These are phyloP conservation scores for Centruroides sculpturatus DNA, from an alignment of 1,140 invertebrate species.

Conservation along the genomic window DNA sequence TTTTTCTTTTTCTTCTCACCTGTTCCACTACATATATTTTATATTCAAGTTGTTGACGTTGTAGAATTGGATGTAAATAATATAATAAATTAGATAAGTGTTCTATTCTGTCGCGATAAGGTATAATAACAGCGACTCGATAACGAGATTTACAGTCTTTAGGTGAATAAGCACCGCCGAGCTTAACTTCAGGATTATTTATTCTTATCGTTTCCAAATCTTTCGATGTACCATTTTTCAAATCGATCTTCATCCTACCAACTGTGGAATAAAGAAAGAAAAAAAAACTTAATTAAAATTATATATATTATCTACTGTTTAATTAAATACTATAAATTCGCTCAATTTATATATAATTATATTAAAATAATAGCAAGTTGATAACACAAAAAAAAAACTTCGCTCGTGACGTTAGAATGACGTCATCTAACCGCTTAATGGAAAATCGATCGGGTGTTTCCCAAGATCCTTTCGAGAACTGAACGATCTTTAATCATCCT, in stretches of 20 bases:
- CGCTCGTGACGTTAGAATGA: neutral
- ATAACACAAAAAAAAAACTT: neutral
- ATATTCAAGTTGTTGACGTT: slow-evolving; percentile 34
- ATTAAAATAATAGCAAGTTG: neutral
- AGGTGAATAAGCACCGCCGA: slow-evolving; percentile 7
- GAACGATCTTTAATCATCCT: neutral
- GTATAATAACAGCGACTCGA: slow-evolving; percentile 31
- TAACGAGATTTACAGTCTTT: slow-evolving; percentile 9
- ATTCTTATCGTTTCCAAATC: neutral
- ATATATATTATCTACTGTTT: neutral
- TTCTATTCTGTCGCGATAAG: slow-evolving; percentile 32
- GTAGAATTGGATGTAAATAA: slow-evolving; percentile 33
- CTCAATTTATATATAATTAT: no score
- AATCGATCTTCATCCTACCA: neutral
- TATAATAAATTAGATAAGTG: slow-evolving; percentile 28
- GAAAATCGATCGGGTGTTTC: neutral
- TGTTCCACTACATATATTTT: slow-evolving; percentile 36
- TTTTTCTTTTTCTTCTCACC: slow-evolving; percentile 5
- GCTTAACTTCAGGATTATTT: neutral
- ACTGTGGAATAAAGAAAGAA: neutral
- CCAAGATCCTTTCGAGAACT: neutral
- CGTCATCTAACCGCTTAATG: neutral
- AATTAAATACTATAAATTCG: neutral
- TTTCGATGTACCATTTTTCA: neutral
- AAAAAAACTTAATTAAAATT: neutral